Evolutionary conservation across 2,113 vertebrate species (phyloP).

Genomic region (Myrmecobius fasciatus): DNA sequence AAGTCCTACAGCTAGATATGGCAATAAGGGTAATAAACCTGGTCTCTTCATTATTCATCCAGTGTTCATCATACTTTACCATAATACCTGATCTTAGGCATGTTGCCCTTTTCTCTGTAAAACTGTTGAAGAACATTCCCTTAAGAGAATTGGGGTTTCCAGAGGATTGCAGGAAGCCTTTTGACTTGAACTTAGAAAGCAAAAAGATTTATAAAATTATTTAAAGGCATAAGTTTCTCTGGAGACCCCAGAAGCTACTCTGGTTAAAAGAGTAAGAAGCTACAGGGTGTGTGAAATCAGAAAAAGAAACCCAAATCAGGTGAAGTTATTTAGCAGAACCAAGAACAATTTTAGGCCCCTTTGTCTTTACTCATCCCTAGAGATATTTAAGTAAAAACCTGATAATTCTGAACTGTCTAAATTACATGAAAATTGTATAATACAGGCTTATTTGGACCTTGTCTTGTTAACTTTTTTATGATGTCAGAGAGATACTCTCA

Average conservation of each 20-base stretch:
- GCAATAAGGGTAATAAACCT: neutral
- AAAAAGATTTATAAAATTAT: neutral
- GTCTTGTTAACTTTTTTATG: neutral
- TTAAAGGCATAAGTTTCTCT: neutral
- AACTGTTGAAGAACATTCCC: no score
- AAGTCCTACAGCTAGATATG: neutral
- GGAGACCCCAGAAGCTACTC: neutral
- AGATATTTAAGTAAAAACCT: neutral
- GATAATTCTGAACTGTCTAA: neutral
- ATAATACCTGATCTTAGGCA: no score
- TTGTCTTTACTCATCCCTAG: neutral
- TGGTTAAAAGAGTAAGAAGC: neutral
- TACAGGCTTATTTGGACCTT: neutral
- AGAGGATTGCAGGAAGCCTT: neutral
- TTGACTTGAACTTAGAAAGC: conserved; percentile 7
- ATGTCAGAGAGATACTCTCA: neutral
- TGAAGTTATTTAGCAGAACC: neutral
- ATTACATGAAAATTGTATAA: neutral
- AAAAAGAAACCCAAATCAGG: neutral
- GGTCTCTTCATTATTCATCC: neutral
- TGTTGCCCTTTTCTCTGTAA: no score
- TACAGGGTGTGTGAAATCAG: neutral
- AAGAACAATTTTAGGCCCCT: no score
- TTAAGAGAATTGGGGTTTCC: neutral
- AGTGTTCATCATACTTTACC: neutral